A percentile compares a stretch with the other conserved stretches of the same genome.
phyloP scores from a whole-genome alignment of 2,888 invertebrate genomes.

The Nomada fabriciana region DNA sequence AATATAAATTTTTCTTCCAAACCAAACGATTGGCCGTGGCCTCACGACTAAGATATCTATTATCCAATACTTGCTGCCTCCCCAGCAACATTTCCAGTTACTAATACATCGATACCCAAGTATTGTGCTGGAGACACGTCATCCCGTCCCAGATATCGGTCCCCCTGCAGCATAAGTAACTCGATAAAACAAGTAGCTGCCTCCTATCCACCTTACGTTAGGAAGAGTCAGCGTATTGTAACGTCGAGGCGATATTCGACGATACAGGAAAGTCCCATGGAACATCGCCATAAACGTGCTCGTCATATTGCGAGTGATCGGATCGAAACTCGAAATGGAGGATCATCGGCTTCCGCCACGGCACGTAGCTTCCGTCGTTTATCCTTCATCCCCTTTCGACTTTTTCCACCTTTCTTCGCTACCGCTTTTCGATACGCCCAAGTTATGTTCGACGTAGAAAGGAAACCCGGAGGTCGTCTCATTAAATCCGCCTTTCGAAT shows the following conservation, averaged over 20 bases:
- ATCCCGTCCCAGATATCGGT: not conserved
- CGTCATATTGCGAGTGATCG: conserved; percentile 9
- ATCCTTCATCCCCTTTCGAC: not conserved
- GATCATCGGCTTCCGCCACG: conserved; percentile 15
- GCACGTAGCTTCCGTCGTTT: too few relatives aligned
- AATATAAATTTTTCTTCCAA: too few relatives aligned
- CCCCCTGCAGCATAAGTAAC: conserved; percentile 11
- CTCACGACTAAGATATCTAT: too few relatives aligned
- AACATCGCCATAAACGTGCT: not conserved
- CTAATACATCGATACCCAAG: conserved; percentile 12
- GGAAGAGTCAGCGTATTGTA: conserved; percentile 24
- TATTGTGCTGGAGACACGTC: not conserved
- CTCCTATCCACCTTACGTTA: not conserved
- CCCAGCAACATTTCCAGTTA: not conserved
- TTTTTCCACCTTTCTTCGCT: not conserved
- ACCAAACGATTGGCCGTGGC: too few relatives aligned
- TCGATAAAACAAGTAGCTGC: conserved; percentile 33
- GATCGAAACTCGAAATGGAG: conserved; percentile 29
- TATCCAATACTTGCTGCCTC: too few relatives aligned
- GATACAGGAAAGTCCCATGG: conserved; percentile 10
- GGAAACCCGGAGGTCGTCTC: not conserved
- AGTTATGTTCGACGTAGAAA: not conserved
- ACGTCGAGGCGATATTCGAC: conserved; percentile 10
- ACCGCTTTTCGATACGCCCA: not conserved
- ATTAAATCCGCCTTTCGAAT: conserved; percentile 21